These are phyloP conservation scores for Hucho hucho DNA, from an alignment of 2,113 vertebrate genomes.

Conservation along the genomic window DNA sequence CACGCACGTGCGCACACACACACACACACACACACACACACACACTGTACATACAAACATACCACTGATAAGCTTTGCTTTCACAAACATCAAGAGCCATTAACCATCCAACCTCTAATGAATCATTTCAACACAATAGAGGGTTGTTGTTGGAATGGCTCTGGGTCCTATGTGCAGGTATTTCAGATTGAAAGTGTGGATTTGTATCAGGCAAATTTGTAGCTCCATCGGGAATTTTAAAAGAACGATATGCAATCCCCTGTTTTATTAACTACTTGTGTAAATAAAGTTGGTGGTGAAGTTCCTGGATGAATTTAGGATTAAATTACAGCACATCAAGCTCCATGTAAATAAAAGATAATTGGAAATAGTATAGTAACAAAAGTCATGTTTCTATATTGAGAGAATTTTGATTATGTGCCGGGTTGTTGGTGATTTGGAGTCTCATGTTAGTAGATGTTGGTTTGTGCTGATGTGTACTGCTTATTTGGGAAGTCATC, in stretches of 20 bases:
- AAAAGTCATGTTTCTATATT: no score
- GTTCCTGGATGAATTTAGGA: not conserved
- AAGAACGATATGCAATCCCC: not conserved
- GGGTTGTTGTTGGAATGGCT: not conserved
- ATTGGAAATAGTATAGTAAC: no score
- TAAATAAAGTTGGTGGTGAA: not conserved
- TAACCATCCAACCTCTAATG: not conserved
- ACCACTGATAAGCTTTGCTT: not conserved
- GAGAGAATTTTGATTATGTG: no score
- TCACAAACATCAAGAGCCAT: not conserved
- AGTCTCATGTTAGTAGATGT: not conserved
- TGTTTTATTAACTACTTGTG: not conserved
- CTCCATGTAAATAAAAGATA: not conserved
- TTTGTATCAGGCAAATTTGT: not conserved
- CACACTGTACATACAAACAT: not conserved
- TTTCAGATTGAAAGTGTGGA: not conserved
- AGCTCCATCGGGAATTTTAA: not conserved
- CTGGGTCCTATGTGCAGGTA: conserved; percentile 1
- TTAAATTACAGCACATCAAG: not conserved
- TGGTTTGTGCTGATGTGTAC: not conserved
- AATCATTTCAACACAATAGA: not conserved
- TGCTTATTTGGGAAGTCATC: not conserved
- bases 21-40: no score
- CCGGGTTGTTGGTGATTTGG: not conserved
- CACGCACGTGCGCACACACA: no score